Conservation (phyloP, 1,140 invertebrate species). For the Galendromus occidentalis region DNA sequence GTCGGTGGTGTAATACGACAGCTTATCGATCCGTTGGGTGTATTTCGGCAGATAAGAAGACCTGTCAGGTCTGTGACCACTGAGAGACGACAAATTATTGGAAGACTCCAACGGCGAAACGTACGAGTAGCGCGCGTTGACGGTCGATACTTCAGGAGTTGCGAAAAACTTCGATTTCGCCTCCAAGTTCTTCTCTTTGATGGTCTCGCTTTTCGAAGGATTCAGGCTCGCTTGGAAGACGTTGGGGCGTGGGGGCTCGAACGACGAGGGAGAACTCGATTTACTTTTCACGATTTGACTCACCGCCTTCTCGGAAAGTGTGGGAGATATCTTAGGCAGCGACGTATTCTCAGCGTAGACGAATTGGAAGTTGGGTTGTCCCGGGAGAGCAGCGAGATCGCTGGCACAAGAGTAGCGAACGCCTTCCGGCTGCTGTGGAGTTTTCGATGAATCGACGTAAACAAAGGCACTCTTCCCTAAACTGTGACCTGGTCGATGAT, state of each 20-base stretch:
- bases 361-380: background rate
- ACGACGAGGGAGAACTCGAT: background rate
- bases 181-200: background rate
- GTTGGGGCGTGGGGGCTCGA: background rate
- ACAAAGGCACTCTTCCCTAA: slow-evolving; percentile 4
- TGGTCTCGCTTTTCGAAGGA: background rate
- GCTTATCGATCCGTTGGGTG: background rate
- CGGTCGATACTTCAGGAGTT: background rate
- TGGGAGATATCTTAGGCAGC: background rate
- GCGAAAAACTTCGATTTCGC: slow-evolving; percentile 5
- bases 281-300: background rate
- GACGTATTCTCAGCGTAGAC: slow-evolving; percentile 1
- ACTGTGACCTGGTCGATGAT: background rate
- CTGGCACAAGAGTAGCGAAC: background rate
- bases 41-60: background rate
- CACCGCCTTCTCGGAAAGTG: background rate
- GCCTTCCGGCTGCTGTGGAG: background rate
- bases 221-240: background rate
- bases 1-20: background rate
- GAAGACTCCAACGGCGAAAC: background rate
- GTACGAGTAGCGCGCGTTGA: background rate
- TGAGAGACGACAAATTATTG: background rate
- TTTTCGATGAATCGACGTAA: slow-evolving; percentile 8
- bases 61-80: background rate
- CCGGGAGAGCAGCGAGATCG: background rate